These are phyloP conservation scores for Caenorhabditis becei DNA, from an alignment of 2,888 invertebrate species.

Conservation along the genomic window DNA sequence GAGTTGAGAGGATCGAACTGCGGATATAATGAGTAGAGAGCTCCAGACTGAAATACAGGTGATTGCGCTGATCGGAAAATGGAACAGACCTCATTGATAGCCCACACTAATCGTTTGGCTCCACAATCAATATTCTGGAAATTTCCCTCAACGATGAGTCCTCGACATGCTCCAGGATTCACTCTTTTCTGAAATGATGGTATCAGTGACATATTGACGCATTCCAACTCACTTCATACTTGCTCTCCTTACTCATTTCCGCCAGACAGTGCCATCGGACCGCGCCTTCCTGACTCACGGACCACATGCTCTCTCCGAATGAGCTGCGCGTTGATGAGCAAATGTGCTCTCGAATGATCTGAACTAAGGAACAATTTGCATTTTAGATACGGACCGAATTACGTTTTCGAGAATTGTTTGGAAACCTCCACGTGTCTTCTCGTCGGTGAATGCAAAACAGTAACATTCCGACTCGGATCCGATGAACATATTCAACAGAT, in stretches of 20 bases:
- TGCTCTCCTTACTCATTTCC: constrained; percentile 44
- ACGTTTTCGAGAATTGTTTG: constrained; percentile 39
- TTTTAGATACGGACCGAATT: background rate
- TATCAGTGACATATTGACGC: too few species aligned
- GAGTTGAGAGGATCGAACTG: constrained; percentile 39
- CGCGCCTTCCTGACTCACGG: constrained; percentile 28
- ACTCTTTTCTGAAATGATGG: constrained; percentile 22
- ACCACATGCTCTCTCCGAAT: constrained; percentile 49
- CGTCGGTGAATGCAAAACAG: constrained; percentile 54
- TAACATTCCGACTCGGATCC: constrained; percentile 24
- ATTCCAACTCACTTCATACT: constrained; percentile 35
- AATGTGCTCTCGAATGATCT: constrained; percentile 42
- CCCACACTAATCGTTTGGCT: constrained; percentile 59
- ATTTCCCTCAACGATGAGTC: constrained; percentile 56
- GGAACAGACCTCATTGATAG: constrained; percentile 44
- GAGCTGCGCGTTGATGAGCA: constrained; percentile 28
- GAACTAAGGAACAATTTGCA: background rate
- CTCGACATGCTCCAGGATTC: constrained; percentile 17
- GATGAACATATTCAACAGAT: constrained; percentile 35
- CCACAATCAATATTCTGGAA: constrained; percentile 64
- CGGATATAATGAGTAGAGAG: constrained; percentile 41
- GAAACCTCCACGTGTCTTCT: constrained; percentile 27
- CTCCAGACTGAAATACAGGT: constrained; percentile 39
- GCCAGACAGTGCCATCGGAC: constrained; percentile 59
- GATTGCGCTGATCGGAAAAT: background rate